phyloP scores from a whole-genome alignment of 2,797 vertebrate species.

The Rousettus madagascariensis region DNA sequence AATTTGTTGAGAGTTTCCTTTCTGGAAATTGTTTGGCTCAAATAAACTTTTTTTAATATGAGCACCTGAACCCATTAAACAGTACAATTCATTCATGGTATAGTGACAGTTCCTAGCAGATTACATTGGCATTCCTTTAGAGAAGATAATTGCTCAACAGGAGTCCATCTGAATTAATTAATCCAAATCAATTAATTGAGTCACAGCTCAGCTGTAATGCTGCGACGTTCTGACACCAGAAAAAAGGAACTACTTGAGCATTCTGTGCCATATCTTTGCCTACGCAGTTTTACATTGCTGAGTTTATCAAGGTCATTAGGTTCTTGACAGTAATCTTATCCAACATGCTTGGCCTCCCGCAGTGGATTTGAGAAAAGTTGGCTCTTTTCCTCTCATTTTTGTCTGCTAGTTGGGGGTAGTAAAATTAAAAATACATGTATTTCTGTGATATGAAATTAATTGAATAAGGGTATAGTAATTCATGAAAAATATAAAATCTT shows the following conservation, averaged over 20 bases:
- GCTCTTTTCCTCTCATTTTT: slow-evolving; percentile 2
- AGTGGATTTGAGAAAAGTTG: not conserved
- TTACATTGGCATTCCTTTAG: slow-evolving; percentile 77
- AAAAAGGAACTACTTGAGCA: slow-evolving; percentile 56
- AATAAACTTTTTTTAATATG: not conserved
- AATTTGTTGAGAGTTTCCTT: not conserved
- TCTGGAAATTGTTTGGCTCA: not conserved
- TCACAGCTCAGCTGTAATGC: slow-evolving; percentile 66
- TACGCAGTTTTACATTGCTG: slow-evolving; percentile 63
- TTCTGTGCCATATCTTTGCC: slow-evolving; percentile 65
- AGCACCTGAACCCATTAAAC: slow-evolving; percentile 78
- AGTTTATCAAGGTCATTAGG: slow-evolving; percentile 77
- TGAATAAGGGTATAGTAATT: not conserved
- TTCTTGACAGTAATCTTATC: slow-evolving; percentile 72
- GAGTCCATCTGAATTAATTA: slow-evolving; percentile 80
- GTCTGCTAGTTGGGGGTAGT: not conserved
- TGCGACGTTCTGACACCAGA: slow-evolving; percentile 64
- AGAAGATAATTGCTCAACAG: slow-evolving; percentile 80
- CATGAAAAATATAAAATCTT: slow-evolving; percentile 38
- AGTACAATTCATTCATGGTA: slow-evolving; percentile 80
- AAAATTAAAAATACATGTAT: slow-evolving; percentile 59
- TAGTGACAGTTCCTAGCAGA: slow-evolving; percentile 76
- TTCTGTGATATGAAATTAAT: not conserved
- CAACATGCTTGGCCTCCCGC: not conserved
- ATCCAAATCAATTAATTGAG: not conserved